These are phyloP conservation scores for Rallus limicola DNA, from an alignment of 2,113 vertebrate species.

Conservation along the genomic window DNA sequence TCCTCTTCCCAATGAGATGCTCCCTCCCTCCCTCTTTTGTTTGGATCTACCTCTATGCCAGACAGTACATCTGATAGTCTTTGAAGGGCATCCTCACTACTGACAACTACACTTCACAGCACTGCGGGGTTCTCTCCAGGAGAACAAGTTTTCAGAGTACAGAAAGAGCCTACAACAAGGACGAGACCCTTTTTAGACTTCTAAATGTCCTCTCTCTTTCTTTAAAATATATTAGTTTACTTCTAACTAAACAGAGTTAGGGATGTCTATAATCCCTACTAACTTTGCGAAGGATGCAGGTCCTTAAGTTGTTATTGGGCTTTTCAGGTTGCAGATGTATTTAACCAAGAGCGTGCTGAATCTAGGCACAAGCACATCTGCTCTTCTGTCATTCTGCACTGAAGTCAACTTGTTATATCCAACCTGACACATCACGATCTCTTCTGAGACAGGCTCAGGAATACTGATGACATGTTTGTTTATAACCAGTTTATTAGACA, in stretches of 20 bases:
- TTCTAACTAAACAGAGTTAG: background rate
- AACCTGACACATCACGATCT: background rate
- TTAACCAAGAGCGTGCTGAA: background rate
- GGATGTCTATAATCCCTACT: background rate
- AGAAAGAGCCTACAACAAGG: background rate
- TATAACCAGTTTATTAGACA: background rate
- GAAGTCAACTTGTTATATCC: background rate
- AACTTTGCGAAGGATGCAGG: background rate
- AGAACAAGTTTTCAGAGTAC: background rate
- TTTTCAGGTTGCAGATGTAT: background rate
- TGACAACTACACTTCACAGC: background rate
- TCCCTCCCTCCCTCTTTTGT: background rate
- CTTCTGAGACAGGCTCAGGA: background rate
- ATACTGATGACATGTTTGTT: background rate
- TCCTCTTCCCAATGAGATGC: rapidly evolving
- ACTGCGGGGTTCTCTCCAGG: background rate
- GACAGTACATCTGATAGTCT: background rate
- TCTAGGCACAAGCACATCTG: background rate
- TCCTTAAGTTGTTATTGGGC: background rate
- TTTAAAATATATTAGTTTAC: background rate
- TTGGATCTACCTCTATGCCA: background rate
- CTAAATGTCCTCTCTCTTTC: background rate
- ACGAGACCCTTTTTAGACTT: background rate
- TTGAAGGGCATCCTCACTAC: background rate
- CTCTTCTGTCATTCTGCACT: background rate